Base-by-base conservation (phyloP, 2,888 invertebrate species). In the Kuschelorhynchus macadamiae region DNA sequence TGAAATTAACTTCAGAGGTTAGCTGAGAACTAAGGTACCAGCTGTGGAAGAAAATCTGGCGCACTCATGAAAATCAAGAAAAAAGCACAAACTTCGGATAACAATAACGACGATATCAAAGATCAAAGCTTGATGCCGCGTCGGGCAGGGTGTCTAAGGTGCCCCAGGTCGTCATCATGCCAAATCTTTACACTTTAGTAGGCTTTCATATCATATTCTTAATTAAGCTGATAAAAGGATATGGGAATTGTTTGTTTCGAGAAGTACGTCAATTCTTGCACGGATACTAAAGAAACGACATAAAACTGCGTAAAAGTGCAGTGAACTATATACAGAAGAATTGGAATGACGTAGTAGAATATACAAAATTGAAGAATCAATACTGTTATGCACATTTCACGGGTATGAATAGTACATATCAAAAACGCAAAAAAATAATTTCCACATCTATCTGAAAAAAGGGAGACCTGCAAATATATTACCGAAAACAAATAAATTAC, bases 1-100 rank as follows among this genome's bases (percentile, higher is more conserved):
- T n/a, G n/a, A n/a, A n/a, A n/a, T n/a, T n/a, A n/a, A n/a, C n/a
- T n/a, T n/a, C n/a, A n/a, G n/a, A 36, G 33, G 53, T 18, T 39
- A 20, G 16, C 39, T 36, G 32, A 39, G 53, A 53, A 53, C 36
- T 53, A 18, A 53, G 18, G 39, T 53, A 53, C 53, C 16, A 11
- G 39, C 20, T 36, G 53, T 36, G 53, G 53, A 53, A 32, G 14
- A 53, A 53, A 53, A 39, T 20, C 11, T 3, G 3, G 12, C 11
- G 11, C 11, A 36, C 36, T 11, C 36, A 36, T 36, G 36, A 32
- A 12, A 55, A 39, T 39, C 5, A n/a, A 7, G 8, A 11, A 44
- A 30, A 57, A 12, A 12, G n/a, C 25, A 25, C 3, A 25, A 25
- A 5, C 25, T 7, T 25, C 25, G 25, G 25, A 25, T 3, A 25